Conservation (phyloP, 92 coral and sea anemone species). For the Phenganax marumi region DNA sequence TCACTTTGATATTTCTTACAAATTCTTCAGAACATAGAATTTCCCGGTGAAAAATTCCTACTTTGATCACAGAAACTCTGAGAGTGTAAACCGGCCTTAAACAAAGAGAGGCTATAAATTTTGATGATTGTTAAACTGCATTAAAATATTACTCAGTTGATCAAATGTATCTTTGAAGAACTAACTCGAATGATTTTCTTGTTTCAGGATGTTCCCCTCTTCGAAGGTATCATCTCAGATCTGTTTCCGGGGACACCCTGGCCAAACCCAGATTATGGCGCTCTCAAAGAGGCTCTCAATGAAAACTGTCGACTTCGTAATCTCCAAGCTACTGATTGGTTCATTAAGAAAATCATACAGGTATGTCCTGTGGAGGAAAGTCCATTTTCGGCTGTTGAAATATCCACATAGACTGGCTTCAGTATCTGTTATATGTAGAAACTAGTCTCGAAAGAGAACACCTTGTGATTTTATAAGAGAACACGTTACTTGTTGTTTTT, state of each 20-base stretch:
- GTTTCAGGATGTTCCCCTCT: conserved; percentile 88
- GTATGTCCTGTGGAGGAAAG: conserved; percentile 33
- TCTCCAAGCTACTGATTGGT: conserved; percentile 92
- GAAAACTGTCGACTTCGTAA: conserved; percentile 84
- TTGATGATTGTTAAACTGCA: too few species aligned
- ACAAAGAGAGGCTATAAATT: too few species aligned
- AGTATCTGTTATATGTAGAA: too few species aligned
- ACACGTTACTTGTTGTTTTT: background rate
- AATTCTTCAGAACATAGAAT: too few species aligned
- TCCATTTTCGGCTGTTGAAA: background rate
- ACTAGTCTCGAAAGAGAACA: background rate
- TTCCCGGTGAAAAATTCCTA: too few species aligned
- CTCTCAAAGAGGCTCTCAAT: conserved; percentile 76
- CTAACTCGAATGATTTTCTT: background rate
- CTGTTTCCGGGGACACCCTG: conserved; percentile 94
- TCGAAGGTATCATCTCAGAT: conserved; percentile 96
- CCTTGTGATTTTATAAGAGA: background rate
- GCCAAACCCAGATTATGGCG: conserved; percentile 99
- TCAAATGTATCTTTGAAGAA: background rate
- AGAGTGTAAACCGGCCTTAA: too few species aligned
- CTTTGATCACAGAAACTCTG: too few species aligned
- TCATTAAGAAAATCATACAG: conserved; percentile 90
- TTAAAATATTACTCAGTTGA: too few species aligned
- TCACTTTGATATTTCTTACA: too few species aligned
- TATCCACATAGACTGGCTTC: background rate